Base-by-base conservation (phyloP, 2,113 vertebrate species). In the Pipa parva region DNA sequence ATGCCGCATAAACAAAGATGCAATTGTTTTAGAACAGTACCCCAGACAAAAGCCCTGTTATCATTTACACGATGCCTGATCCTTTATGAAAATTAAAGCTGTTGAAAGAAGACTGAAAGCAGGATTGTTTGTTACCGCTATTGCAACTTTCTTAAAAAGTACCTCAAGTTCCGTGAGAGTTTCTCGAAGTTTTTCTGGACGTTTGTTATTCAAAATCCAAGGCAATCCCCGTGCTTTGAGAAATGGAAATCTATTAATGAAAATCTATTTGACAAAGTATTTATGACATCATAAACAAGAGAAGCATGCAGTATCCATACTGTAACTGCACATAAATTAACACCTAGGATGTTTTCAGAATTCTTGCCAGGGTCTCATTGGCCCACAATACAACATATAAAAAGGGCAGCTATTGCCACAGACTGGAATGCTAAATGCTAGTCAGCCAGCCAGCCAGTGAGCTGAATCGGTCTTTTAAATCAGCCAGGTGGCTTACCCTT, bases 111-210 rank as follows among this genome's bases (percentile, higher is more conserved):
- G 70, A 65, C 80, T 82, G 82, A 85, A 93, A 89, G 91, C 75
- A 80, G 73, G 89, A 88, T 89, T 89, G 89, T 89, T 90, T 85
- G 84, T 87, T 91, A 86, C 88, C 84, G 86, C 88, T 85, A 81
- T 85, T 83, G 83, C 79, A 83, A 78, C 72, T 80, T 82, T 78
- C 72, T 76, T 71, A 86, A 82, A 81, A 81, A 72, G n/a, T 91
- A 98, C 96, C 95, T 98, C 96, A 10, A 97, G 76, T 78, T 97
- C 96, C 87, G 87, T 94, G 69, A 99, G 90, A 45, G 89, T 85
- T 76, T 98, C 93, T 55, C 89, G 84, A 70, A 99, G 89, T 84
- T 89, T 97, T 83, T 95, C 92, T 2, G 90, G 86, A 45, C 94
- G 84, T 75, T 83, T 93, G 78, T 91, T 94, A 86, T 82, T 93